These are phyloP conservation scores for Seriola rivoliana DNA, from an alignment of 2,113 vertebrate genomes.

Conservation along the genomic window DNA sequence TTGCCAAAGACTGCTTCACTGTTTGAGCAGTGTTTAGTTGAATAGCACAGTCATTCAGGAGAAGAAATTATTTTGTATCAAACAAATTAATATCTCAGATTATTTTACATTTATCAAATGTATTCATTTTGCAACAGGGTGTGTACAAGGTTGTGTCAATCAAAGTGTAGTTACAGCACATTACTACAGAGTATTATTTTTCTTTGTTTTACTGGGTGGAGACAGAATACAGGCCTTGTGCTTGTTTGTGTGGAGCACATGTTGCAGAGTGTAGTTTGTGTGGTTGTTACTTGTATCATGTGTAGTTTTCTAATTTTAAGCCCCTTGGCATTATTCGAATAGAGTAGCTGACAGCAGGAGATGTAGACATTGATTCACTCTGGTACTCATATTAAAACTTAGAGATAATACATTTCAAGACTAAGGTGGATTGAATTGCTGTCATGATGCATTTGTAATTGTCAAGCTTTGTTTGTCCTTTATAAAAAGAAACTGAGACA, in stretches of 20 bases:
- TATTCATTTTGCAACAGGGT: neutral
- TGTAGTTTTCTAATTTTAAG: neutral
- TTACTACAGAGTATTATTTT: neutral
- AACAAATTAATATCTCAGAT: no score
- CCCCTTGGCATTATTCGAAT: neutral
- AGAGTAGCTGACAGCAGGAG: neutral
- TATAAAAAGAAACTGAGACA: neutral
- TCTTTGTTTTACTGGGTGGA: neutral
- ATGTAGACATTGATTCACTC: neutral
- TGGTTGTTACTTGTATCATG: neutral
- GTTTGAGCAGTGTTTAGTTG: neutral
- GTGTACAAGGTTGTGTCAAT: no score
- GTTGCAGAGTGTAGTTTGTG: neutral
- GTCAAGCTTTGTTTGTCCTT: neutral
- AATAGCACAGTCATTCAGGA: no score
- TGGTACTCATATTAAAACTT: neutral
- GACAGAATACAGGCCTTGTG: neutral
- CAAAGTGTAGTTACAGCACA: neutral
- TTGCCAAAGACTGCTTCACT: neutral
- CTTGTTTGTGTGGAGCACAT: neutral
- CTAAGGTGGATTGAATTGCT: neutral
- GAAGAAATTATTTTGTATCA: no score
- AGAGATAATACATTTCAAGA: neutral
- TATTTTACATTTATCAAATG: neutral
- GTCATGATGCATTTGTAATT: neutral